Evolutionary conservation across 2,113 vertebrate species (phyloP).

Genomic region (Uria aalge): DNA sequence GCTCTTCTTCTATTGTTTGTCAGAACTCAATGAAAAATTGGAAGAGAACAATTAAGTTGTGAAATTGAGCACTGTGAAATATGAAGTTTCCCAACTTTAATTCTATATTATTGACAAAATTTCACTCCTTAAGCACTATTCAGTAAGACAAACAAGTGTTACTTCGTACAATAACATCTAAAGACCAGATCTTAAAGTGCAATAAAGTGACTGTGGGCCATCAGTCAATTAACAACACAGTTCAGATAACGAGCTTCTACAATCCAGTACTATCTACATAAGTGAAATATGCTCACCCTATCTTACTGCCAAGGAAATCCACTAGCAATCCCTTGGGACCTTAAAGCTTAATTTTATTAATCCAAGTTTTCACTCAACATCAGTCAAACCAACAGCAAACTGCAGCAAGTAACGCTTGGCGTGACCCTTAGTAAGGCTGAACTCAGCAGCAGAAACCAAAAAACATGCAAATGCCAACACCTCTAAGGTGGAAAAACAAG

Average conservation of each 20-base stretch:
- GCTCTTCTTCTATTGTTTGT: not conserved
- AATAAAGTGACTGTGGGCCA: not conserved
- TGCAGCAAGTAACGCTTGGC: not conserved
- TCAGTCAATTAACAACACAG: not conserved
- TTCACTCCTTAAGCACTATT: not conserved
- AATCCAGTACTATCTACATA: not conserved
- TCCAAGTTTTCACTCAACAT: not conserved
- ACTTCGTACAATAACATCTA: not conserved
- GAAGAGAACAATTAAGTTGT: not conserved
- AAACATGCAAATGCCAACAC: not conserved
- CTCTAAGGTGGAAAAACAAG: not conserved
- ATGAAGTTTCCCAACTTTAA: not conserved
- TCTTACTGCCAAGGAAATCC: not conserved
- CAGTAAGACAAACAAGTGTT: not conserved
- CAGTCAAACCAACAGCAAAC: not conserved
- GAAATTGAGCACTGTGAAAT: not conserved
- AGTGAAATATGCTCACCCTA: not conserved
- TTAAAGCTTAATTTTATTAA: not conserved
- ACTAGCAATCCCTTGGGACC: not conserved
- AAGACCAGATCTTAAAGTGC: not conserved
- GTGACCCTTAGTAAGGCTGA: not conserved
- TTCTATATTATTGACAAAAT: not conserved
- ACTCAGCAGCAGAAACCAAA: not conserved
- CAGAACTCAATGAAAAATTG: not conserved
- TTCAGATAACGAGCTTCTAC: not conserved